Evolutionary conservation across 1,140 invertebrate genomes (phyloP), one percentile per base, ranked within the genome.

Genomic region (Drosophila sp.): DNA sequence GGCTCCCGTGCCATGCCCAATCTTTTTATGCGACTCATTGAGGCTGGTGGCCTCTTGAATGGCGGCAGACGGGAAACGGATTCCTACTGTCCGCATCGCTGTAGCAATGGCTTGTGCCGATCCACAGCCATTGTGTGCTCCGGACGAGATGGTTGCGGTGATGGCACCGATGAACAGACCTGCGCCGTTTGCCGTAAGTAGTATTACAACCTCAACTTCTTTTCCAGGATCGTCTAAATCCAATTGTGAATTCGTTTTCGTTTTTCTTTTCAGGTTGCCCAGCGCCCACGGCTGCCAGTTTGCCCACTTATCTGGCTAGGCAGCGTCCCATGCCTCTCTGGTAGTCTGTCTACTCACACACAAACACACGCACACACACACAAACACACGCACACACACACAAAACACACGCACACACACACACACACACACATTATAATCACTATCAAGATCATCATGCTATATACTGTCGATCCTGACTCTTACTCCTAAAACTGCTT

Each of bases 131-230:
- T 98, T 58, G 94, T 96, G 2, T 98, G 97, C 92, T 97, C 96
- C 8, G 97, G 97, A 6, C 93, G 95, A 8, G 97, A 98, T 91
- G 97, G 97, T 32, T 98, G 97, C 89, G 97, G 97, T 4, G 97
- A 98, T 93, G 96, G 96, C 72, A 96, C 95, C 47, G 97, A 98
- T 90, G 97, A 98, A 92, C 94, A 94, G 40, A 94, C 94, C 68
- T 98, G 97, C 91, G 93, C 93, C 61, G 96, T 98, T 67, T 98
- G 97, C 92, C 95, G 97, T 98, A 93, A 96, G 96, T 96, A 11
- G 5, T 8, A 3, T 3, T 89, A 29, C 0, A 35, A 6, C 5
- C 6, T 23, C 0, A 1, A 29, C 7, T 23, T 2, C 30, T 30
- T 4, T 4, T 30, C 30, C 0, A 11, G 33, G 2, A 8, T 11